Conservation (phyloP, 2,888 invertebrate species). For the Hypolimnas misippus region DNA sequence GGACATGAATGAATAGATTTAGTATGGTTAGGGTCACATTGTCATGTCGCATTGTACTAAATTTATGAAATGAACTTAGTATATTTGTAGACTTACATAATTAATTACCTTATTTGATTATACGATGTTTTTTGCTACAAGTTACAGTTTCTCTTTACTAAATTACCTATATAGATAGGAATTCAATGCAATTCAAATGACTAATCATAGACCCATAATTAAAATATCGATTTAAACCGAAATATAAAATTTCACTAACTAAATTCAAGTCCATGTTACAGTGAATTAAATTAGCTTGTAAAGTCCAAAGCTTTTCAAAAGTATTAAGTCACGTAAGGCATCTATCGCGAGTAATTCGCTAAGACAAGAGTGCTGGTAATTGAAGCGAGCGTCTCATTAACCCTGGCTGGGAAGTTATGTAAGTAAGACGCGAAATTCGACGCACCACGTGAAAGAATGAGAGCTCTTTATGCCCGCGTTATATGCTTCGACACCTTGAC, state of each 20-base stretch:
- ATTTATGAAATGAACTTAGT: no score
- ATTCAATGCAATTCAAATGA: no score
- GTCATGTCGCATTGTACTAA: no score
- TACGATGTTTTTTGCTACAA: no score
- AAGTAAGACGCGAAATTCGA: slow-evolving; percentile 31
- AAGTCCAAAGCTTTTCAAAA: slow-evolving; percentile 20
- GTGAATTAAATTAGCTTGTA: neutral
- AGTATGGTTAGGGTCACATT: no score
- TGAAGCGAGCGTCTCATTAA: slow-evolving; percentile 25
- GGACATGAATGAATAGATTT: no score
- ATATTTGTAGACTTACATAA: no score
- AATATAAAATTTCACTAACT: neutral
- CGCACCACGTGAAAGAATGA: slow-evolving; percentile 26
- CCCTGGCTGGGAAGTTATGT: neutral
- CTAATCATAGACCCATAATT: no score
- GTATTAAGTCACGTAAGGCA: slow-evolving; percentile 22
- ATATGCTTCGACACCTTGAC: slow-evolving; percentile 43
- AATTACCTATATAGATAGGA: no score
- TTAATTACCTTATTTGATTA: no score
- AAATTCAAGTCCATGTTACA: neutral
- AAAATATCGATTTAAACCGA: no score
- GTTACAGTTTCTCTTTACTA: no score
- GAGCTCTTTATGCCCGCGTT: slow-evolving; percentile 31
- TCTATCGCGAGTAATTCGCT: slow-evolving; percentile 29
- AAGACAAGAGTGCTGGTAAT: slow-evolving; percentile 25